Percentiles rank a stretch among this genome's conserved stretches.
Evolutionary conservation across 2,797 vertebrate species (phyloP).

Genomic region (Anableps anableps): DNA sequence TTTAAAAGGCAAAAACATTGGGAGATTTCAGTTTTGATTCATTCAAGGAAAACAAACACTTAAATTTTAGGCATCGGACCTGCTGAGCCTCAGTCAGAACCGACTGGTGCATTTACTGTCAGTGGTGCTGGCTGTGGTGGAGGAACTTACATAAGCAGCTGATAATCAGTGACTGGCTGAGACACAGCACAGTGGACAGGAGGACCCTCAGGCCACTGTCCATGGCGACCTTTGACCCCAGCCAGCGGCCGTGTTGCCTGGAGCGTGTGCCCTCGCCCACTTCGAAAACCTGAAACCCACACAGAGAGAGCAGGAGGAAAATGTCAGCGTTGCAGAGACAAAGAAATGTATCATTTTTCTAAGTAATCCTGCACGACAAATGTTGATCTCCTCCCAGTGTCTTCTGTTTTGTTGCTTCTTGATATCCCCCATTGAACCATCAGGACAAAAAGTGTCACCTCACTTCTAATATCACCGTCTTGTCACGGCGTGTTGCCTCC

Average conservation of each 20-base stretch:
- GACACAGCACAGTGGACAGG: conserved; percentile 81
- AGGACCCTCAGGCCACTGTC: conserved; percentile 80
- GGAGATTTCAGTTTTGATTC: background rate
- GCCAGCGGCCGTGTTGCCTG: conserved; percentile 64
- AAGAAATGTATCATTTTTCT: conserved; percentile 22
- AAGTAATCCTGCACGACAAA: conserved; percentile 67
- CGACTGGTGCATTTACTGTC: no score
- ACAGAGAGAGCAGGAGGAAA: conserved; percentile 35
- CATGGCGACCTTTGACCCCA: conserved; percentile 79
- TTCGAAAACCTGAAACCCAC: conserved; percentile 70
- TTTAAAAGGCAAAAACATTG: background rate
- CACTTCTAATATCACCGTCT: conserved; percentile 80
- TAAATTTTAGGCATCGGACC: no score
- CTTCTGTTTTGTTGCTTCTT: conserved; percentile 34
- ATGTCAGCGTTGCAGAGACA: conserved; percentile 21
- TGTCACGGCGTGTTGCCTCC: conserved; percentile 78
- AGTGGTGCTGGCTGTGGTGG: background rate
- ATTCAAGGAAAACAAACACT: no score
- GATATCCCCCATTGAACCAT: no score
- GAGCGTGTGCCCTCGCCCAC: conserved; percentile 44
- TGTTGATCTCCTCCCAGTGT: conserved; percentile 70
- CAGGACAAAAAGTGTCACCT: conserved; percentile 39
- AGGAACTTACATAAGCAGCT: conserved; percentile 80
- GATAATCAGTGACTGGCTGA: conserved; percentile 79
- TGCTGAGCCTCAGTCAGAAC: no score